Base-by-base conservation (phyloP, 1,140 invertebrate species). In the Drosophila lacertosa region DNA sequence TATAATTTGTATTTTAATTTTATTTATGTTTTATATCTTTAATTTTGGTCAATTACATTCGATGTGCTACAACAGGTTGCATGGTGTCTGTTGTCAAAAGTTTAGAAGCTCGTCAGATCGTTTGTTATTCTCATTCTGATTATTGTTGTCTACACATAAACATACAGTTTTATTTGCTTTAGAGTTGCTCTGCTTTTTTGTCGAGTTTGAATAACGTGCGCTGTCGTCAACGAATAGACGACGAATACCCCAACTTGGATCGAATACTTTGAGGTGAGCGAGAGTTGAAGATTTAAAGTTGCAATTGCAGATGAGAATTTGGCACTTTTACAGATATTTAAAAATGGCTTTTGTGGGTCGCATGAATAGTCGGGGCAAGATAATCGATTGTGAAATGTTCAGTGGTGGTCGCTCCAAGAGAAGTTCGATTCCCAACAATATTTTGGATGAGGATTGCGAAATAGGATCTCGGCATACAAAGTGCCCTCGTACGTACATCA, bases 311-410 rank as follows among this genome's bases (percentile, higher is more conserved):
- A 3, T 20, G 0, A 35, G 0, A 6, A 10, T 0, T 4, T 18
- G 18, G n/a, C 13, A 45, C 1, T 11, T 4, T n/a, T 13, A 3
- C 4, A 24, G n/a, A 44, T 29, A 18, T 16, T 16, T 47, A 6
- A 4, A 47, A 42, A 84, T 84, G 80, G 80, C 80, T 20, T 84
- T 84, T 42, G 35, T 80, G 5, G 81, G 80, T 22, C 81, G 62
- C 13, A 35, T 81, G 26, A 66, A 80, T 16, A 60, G 26, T 3
- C 15, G 33, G 3, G 73, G 60, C 37, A 37, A 65, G 22, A 40
- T 66, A 6, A 33, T 64, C 1, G 59, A 80, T 20, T 59, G 57
- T 15, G 81, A 81, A 7, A n/a, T 76, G 2, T 64, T 66, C 26
- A 10, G 22, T 4, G 35, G 13, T 3, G n/a, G 15, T 10, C 29